Evolutionary conservation across 1,140 invertebrate species (phyloP), one percentile per base, ranked within the genome.

Genomic region (Galleria mellonella): DNA sequence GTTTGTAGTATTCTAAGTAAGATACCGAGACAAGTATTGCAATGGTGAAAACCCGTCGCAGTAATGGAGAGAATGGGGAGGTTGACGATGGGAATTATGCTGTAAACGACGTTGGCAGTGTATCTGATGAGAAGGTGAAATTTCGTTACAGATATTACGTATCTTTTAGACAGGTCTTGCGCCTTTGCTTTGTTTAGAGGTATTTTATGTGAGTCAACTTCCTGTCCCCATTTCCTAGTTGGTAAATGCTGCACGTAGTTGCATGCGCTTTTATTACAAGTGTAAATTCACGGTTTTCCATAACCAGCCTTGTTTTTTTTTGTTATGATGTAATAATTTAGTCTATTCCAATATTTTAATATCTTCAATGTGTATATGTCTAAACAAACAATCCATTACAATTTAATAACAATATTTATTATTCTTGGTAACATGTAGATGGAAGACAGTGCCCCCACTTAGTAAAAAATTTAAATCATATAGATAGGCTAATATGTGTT

Each of bases 31-130:
- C 62, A 66, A 58, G 43, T 67, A 70, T 66, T 66, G 68, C 77
- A 67, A 84, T 87, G 84, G 84, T 87, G 70, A 87, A 87, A 84
- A 87, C 84, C 64, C 77, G 84, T 60, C 81, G 84, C 66, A 87
- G 83, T 78, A 83, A 82, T 50, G 73, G 84, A 71, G 84, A 85
- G 67, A 87, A 86, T 55, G 84, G 82, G 54, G 84, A 87, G 66
- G 73, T 82, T 66, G 84, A 84, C 47, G 83, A 86, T 67, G 79
- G 70, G 63, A 84, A 84, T 74, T 78, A 78, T 55, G 71, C 72
- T 45, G 57, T 79, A 55, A 84, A 83, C 72, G 77, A 84, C 62
- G 74, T 71, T 61, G 75, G 72, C 64, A 86, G 79, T 69, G 73
- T 83, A 27, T 81, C 79, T 48, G 81, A 87, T 58, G 83, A 85